Percentiles rank a stretch among this genome's conserved stretches.
Evolutionary conservation across 2,797 vertebrate species (phyloP).

Genomic region (Danionella dracula): DNA sequence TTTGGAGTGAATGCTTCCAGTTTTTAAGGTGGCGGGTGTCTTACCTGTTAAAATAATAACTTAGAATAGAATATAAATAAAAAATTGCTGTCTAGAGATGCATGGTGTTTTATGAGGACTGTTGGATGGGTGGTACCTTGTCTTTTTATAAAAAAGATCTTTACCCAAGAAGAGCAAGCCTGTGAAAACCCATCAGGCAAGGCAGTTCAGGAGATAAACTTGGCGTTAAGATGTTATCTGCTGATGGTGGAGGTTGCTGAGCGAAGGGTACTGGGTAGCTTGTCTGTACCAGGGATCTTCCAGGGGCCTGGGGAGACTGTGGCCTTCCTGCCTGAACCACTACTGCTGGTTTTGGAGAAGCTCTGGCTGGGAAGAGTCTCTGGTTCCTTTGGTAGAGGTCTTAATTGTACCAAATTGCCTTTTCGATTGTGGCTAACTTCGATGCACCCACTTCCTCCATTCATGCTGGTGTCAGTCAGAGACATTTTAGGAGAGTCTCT

Average conservation of each 20-base stretch:
- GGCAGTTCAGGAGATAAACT: not conserved
- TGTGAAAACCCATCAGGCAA: slow-evolving; percentile 7
- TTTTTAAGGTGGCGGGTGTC: slow-evolving; percentile 85
- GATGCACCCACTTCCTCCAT: slow-evolving; percentile 54
- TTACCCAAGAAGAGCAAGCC: not conserved
- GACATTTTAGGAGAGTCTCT: slow-evolving; percentile 65
- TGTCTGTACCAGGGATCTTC: slow-evolving; percentile 95
- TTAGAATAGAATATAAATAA: slow-evolving; percentile 90
- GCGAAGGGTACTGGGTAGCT: slow-evolving; percentile 84
- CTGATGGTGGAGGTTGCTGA: slow-evolving; percentile 86
- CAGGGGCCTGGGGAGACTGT: slow-evolving; percentile 91
- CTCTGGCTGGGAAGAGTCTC: slow-evolving; percentile 64
- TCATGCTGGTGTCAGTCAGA: slow-evolving; percentile 59
- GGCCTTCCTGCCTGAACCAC: slow-evolving; percentile 76
- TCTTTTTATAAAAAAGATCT: not conserved
- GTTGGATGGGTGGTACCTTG: slow-evolving; percentile 42
- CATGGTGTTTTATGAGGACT: slow-evolving; percentile 63
- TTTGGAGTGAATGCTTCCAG: slow-evolving; percentile 74
- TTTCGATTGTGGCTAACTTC: slow-evolving; percentile 60
- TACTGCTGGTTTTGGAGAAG: slow-evolving; percentile 60
- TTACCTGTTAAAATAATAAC: slow-evolving; percentile 91
- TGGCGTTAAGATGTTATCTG: slow-evolving; percentile 74
- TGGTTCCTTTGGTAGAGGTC: slow-evolving; percentile 65
- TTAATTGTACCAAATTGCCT: slow-evolving; percentile 66
- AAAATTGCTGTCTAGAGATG: slow-evolving; percentile 55